phyloP scores from a whole-genome alignment of 2,888 invertebrate genomes.

The Nephrotoma flavescens region DNA sequence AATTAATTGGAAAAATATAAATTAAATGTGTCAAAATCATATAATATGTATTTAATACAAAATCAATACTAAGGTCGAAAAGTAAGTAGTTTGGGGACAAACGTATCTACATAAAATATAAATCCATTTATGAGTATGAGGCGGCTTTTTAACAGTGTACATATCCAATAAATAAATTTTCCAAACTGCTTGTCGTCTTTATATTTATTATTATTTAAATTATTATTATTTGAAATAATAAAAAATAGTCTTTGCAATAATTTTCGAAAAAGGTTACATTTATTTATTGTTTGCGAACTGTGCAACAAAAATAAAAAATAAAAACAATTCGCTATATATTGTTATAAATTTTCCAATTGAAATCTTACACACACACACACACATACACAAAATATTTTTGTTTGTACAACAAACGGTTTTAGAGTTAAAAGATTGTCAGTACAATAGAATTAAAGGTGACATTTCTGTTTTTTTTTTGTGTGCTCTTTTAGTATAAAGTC shows the following conservation, averaged over 20 bases:
- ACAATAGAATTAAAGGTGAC: background rate
- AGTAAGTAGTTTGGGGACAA: background rate
- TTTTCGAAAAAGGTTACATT: background rate
- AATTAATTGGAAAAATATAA: background rate
- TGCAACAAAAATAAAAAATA: background rate
- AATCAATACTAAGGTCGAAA: background rate
- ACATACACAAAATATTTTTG: background rate
- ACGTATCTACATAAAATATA: background rate
- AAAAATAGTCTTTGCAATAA: background rate
- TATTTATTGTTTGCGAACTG: background rate
- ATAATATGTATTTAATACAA: background rate
- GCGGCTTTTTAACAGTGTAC: background rate
- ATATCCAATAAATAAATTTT: background rate
- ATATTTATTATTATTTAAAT: background rate
- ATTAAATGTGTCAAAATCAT: background rate
- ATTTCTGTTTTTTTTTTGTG: background rate
- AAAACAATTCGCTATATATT: background rate
- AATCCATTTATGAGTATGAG: background rate
- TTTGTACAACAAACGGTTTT: background rate
- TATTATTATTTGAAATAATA: background rate
- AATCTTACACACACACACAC: background rate
- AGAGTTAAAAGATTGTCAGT: background rate
- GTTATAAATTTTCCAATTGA: background rate
- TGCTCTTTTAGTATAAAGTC: background rate
- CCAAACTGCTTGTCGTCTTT: background rate